Evolutionary conservation across 2,113 vertebrate species (phyloP).

Genomic region (Lepisosteus oculatus): DNA sequence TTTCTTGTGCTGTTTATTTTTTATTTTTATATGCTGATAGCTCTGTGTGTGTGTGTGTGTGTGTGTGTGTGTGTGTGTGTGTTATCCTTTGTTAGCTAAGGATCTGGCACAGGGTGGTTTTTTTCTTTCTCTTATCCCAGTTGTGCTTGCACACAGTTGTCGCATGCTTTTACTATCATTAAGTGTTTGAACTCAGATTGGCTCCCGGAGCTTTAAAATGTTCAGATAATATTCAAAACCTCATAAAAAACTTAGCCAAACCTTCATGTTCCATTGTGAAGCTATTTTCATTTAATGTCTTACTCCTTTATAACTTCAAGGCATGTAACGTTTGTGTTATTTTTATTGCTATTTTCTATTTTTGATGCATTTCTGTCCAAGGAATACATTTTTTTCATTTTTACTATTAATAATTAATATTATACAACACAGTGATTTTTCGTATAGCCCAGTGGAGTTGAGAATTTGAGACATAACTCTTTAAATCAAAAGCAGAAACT

Average conservation of each 20-base stretch:
- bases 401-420: conserved; percentile 18
- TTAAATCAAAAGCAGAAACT: too few species aligned
- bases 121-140: too few species aligned
- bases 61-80: too few species aligned
- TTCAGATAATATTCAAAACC: conserved; percentile 3
- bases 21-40: too few species aligned
- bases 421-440: conserved; percentile 14
- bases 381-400: conserved; percentile 12
- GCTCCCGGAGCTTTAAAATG: conserved; percentile 11
- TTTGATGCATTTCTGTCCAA: conserved; percentile 2
- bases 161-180: too few species aligned
- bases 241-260: neutral
- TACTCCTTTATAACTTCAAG: neutral
- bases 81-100: too few species aligned
- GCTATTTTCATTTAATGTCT: neutral
- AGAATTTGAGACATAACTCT: too few species aligned
- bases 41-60: too few species aligned
- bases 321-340: neutral
- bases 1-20: too few species aligned
- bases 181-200: neutral
- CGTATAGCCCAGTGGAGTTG: neutral
- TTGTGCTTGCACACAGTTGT: too few species aligned
- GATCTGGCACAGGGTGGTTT: too few species aligned
- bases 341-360: neutral
- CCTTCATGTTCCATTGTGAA: neutral